phyloP scores from a whole-genome alignment of 2,113 vertebrate species.

The Martes martes region DNA sequence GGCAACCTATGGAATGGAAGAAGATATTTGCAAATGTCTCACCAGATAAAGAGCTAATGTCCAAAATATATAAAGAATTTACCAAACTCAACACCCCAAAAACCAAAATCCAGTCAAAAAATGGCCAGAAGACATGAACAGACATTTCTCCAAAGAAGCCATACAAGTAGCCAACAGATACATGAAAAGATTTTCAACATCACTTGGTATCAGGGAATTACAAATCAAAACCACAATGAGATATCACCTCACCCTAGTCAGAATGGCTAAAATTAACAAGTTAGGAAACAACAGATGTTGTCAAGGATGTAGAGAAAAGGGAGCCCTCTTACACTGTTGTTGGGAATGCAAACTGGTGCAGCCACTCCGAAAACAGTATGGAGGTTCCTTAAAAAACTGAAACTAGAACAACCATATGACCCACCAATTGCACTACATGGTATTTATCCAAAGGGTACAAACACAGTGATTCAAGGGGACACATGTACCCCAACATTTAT shows the following conservation, averaged over 20 bases:
- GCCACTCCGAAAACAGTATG: background rate
- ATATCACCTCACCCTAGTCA: background rate
- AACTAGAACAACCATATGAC: background rate
- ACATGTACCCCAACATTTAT: background rate
- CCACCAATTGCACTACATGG: background rate
- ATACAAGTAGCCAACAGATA: background rate
- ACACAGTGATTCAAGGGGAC: background rate
- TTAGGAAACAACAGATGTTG: background rate
- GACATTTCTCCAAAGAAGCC: background rate
- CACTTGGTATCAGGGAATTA: background rate
- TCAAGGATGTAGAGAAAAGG: background rate
- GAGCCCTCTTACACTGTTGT: background rate
- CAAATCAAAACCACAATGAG: background rate
- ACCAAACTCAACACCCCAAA: background rate
- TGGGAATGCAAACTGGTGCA: background rate
- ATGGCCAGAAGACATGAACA: background rate
- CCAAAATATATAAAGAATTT: background rate
- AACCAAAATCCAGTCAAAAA: background rate
- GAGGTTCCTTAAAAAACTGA: background rate
- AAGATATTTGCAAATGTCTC: background rate
- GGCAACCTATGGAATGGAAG: background rate
- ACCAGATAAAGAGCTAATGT: background rate
- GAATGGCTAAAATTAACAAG: background rate
- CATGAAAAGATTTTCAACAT: background rate
- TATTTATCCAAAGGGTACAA: background rate